These are phyloP conservation scores for Mystacides longicornis DNA, from an alignment of 2,888 invertebrate species.

Conservation along the genomic window DNA sequence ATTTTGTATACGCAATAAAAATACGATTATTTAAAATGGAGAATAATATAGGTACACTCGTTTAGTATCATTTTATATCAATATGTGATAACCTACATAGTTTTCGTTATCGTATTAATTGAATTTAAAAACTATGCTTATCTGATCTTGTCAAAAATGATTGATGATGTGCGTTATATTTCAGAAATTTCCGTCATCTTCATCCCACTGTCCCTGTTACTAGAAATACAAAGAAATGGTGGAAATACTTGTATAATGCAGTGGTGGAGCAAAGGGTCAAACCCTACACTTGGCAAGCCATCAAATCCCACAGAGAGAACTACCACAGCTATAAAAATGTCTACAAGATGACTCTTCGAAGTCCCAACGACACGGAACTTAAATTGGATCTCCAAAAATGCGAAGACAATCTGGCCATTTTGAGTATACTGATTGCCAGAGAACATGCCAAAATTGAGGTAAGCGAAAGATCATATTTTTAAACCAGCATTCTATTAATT, in stretches of 20 bases:
- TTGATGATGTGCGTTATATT: not conserved
- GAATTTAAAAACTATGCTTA: too few relatives aligned
- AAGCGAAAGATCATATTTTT: not conserved
- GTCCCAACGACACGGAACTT: conserved; percentile 66
- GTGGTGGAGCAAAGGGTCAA: conserved; percentile 63
- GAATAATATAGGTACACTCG: too few relatives aligned
- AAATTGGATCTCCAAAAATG: conserved; percentile 66
- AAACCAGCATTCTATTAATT: too few relatives aligned
- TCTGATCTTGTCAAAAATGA: too few relatives aligned
- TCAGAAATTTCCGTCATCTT: conserved; percentile 55
- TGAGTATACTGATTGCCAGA: conserved; percentile 70
- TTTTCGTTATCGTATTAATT: too few relatives aligned
- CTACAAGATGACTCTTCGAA: conserved; percentile 62
- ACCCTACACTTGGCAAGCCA: conserved; percentile 67
- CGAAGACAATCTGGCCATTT: conserved; percentile 65
- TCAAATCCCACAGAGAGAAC: conserved; percentile 59
- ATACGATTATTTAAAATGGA: too few relatives aligned
- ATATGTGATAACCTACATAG: too few relatives aligned
- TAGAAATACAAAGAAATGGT: conserved; percentile 60
- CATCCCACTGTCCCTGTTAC: conserved; percentile 51
- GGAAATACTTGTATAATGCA: conserved; percentile 66
- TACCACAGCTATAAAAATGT: conserved; percentile 62
- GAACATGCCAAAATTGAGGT: conserved; percentile 75
- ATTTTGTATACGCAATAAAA: too few relatives aligned
- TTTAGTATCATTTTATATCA: too few relatives aligned